Conservation (phyloP, 2,113 vertebrate genomes). For the Psammodynastes pulverulentus region DNA sequence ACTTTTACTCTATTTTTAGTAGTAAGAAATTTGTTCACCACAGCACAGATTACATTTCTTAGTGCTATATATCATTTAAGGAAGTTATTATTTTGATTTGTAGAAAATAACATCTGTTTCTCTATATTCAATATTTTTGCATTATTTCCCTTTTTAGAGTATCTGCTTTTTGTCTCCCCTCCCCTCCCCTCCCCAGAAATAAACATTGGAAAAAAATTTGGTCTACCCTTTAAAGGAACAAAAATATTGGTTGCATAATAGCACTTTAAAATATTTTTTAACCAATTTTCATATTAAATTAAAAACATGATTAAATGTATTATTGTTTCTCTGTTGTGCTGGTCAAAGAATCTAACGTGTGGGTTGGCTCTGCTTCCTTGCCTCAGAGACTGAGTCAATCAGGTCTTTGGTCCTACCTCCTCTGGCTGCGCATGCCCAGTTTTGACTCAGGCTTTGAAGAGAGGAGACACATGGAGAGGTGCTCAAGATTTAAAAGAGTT, state of each 20-base stretch:
- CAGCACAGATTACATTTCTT: not conserved
- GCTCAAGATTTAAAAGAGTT: too few relatives aligned
- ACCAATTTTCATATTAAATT: not conserved
- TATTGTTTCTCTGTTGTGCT: not conserved
- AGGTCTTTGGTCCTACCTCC: too few relatives aligned
- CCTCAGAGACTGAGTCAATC: too few relatives aligned
- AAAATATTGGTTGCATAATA: not conserved
- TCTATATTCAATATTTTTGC: not conserved
- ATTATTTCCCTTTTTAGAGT: too few relatives aligned
- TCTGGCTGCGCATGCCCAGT: too few relatives aligned
- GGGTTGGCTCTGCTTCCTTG: too few relatives aligned
- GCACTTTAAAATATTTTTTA: not conserved
- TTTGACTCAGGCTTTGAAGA: too few relatives aligned
- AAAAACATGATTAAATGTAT: not conserved
- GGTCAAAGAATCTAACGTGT: too few relatives aligned
- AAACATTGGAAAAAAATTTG: not conserved
- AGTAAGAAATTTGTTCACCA: not conserved
- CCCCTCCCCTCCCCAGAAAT: not conserved
- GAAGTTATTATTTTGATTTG: not conserved
- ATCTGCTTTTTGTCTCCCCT: too few relatives aligned
- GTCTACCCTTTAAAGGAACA: not conserved
- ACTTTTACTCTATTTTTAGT: not conserved
- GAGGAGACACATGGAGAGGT: too few relatives aligned
- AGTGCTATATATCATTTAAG: not conserved
- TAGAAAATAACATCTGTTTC: not conserved